These are phyloP conservation scores for Pangasius krempfi DNA, from an alignment of 2,797 vertebrate genomes.

Conservation along the genomic window DNA sequence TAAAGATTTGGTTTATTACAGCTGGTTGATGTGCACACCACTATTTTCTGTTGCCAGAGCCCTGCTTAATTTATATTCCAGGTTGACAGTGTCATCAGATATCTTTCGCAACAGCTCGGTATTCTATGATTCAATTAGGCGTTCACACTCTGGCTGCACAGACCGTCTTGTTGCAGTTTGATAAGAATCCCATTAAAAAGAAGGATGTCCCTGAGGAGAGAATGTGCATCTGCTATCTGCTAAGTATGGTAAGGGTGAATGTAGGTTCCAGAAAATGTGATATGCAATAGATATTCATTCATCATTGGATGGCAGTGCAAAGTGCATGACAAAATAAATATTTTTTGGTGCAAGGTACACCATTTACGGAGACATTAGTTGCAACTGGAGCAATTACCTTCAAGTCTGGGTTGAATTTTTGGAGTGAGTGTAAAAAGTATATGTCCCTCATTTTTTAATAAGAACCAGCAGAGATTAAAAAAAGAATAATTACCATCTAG, in stretches of 20 bases:
- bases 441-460: neutral
- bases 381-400: conserved; percentile 23
- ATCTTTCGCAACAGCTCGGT: conserved; percentile 62
- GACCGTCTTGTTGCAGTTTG: conserved; percentile 58
- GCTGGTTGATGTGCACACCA: conserved; percentile 43
- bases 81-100: conserved; percentile 66
- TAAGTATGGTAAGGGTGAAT: conserved; percentile 56
- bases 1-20: conserved; percentile 63
- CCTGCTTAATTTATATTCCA: conserved; percentile 61
- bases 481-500: neutral
- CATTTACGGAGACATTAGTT: conserved; percentile 34
- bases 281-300: conserved; percentile 53
- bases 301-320: conserved; percentile 53
- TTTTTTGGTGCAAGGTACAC: conserved; percentile 42
- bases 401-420: neutral
- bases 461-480: neutral
- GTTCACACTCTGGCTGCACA: conserved; percentile 56
- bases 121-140: conserved; percentile 68
- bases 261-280: conserved; percentile 58
- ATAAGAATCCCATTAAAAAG: conserved; percentile 68
- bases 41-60: conserved; percentile 56
- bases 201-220: conserved; percentile 62
- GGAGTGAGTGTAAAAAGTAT: neutral
- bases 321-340: conserved; percentile 44
- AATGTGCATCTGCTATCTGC: conserved; percentile 57